These are phyloP conservation scores for Sebastolobus alascanus DNA, from an alignment of 2,797 vertebrate species.

Conservation along the genomic window DNA sequence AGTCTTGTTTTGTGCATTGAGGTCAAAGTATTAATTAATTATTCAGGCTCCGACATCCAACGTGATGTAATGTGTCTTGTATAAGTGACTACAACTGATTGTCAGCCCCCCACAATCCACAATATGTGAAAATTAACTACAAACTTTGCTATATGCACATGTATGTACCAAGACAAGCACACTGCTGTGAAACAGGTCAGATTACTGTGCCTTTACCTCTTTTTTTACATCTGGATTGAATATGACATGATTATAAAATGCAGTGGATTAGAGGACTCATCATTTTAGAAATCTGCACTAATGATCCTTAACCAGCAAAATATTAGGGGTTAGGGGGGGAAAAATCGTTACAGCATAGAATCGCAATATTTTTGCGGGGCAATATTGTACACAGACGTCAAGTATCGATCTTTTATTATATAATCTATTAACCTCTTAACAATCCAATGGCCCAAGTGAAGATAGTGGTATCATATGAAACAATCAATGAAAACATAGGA, in stretches of 20 bases:
- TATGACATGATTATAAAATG: not conserved
- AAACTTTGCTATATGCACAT: not conserved
- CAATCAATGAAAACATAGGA: no score
- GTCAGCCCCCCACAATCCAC: not conserved
- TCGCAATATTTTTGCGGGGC: no score
- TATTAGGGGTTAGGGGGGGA: no score
- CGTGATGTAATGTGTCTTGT: not conserved
- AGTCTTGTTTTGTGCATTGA: no score
- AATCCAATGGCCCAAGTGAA: no score
- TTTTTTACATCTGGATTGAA: not conserved
- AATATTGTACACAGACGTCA: no score
- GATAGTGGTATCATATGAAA: no score
- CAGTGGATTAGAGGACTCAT: not conserved
- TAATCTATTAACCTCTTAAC: no score
- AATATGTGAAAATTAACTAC: not conserved
- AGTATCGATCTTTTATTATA: no score
- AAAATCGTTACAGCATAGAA: no score
- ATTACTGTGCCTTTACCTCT: not conserved
- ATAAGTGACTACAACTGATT: not conserved
- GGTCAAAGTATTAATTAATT: not conserved
- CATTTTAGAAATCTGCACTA: not conserved
- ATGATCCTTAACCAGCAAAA: not conserved
- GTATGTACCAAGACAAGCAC: not conserved
- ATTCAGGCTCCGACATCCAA: not conserved
- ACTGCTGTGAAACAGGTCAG: not conserved